These are phyloP conservation scores for Acrobasis repandana DNA, from an alignment of 2,888 invertebrate genomes.

Conservation along the genomic window DNA sequence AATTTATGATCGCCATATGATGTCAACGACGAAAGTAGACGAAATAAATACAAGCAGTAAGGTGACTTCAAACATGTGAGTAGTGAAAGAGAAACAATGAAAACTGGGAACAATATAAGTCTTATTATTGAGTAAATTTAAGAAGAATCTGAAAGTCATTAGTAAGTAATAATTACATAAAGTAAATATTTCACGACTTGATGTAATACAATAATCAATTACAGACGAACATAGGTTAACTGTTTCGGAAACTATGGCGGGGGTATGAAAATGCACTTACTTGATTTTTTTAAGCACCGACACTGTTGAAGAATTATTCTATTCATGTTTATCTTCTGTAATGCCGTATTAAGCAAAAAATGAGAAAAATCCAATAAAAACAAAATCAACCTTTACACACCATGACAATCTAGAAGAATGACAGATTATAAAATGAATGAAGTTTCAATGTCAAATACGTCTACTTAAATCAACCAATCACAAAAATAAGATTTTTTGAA, in stretches of 20 bases:
- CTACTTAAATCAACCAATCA: background rate
- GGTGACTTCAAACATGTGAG: slow-evolving; percentile 20
- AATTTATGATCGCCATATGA: background rate
- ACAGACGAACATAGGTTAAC: slow-evolving; percentile 56
- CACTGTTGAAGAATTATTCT: slow-evolving; percentile 67
- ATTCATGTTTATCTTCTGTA: slow-evolving; percentile 59
- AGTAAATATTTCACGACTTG: slow-evolving; percentile 48
- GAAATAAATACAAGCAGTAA: slow-evolving; percentile 11
- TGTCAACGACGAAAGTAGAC: slow-evolving; percentile 12
- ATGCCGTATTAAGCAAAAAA: slow-evolving; percentile 44
- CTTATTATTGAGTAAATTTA: background rate
- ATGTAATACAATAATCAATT: slow-evolving; percentile 59
- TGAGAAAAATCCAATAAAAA: slow-evolving; percentile 67
- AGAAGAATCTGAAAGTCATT: background rate
- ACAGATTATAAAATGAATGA: background rate
- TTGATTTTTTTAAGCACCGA: slow-evolving; percentile 68
- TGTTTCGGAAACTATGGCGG: background rate
- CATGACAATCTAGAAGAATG: slow-evolving; percentile 60
- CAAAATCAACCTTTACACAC: slow-evolving; percentile 76
- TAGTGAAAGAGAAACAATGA: background rate
- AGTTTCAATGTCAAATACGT: background rate
- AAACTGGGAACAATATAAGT: background rate
- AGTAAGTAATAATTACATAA: slow-evolving; percentile 35
- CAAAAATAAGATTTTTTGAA: background rate
- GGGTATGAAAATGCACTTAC: slow-evolving; percentile 51